These are phyloP conservation scores for Leuctra nigra DNA, from an alignment of 2,888 invertebrate species.

Conservation along the genomic window DNA sequence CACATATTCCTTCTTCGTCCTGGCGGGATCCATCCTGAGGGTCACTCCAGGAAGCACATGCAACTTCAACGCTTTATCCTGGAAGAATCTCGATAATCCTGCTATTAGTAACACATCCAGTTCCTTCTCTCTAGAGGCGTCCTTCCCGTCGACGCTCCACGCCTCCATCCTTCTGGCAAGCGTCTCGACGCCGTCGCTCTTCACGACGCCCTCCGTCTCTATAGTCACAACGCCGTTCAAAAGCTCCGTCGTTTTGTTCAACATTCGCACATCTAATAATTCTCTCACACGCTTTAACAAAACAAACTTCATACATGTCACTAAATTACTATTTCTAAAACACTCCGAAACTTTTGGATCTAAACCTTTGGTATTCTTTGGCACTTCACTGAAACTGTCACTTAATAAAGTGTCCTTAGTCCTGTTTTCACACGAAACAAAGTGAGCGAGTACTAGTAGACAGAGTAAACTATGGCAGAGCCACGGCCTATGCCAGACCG, in stretches of 20 bases:
- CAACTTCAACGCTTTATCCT: constrained; percentile 4
- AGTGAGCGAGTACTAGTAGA: too few species aligned
- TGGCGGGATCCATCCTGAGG: not conserved
- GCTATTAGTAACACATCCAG: not conserved
- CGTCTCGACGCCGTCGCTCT: not conserved
- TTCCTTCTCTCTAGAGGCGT: not conserved
- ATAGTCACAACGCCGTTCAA: constrained; percentile 12
- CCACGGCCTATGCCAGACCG: not conserved
- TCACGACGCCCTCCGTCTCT: not conserved
- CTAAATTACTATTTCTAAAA: not conserved
- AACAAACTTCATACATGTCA: constrained; percentile 21
- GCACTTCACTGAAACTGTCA: not conserved
- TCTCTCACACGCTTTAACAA: constrained; percentile 12
- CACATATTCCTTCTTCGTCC: not conserved
- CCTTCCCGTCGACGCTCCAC: too few species aligned
- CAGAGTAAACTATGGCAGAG: too few species aligned
- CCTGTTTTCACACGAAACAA: not conserved
- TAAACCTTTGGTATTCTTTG: not conserved
- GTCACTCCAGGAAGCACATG: constrained; percentile 12
- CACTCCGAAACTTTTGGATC: too few species aligned
- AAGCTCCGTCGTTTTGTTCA: constrained; percentile 1
- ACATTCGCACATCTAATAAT: constrained; percentile 6
- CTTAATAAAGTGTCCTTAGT: not conserved
- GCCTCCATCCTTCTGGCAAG: not conserved
- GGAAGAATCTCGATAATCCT: constrained; percentile 12